A percentile compares a stretch with the other conserved stretches of the same genome.
Conservation (phyloP, 2,888 invertebrate species). For the Ligdia adustata region DNA sequence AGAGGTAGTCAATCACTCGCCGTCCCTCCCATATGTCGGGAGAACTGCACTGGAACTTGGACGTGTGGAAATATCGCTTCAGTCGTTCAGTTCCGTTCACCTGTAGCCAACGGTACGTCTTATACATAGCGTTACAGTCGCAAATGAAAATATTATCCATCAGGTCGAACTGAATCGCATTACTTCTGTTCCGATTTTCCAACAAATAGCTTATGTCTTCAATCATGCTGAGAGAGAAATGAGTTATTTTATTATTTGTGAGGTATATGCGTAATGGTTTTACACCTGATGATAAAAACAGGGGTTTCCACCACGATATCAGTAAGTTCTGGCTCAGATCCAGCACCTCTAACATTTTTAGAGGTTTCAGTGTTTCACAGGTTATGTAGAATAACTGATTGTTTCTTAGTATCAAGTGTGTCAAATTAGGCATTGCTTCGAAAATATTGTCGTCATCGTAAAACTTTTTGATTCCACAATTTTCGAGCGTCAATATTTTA, state of each 20-base stretch:
- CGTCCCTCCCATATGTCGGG: constrained; percentile 75
- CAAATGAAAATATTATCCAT: constrained; percentile 82
- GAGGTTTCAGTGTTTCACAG: constrained; percentile 66
- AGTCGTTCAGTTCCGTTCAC: constrained; percentile 59
- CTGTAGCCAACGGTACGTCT: constrained; percentile 69
- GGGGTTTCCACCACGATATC: constrained; percentile 77
- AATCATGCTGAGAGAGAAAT: constrained; percentile 82
- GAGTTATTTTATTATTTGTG: constrained; percentile 82
- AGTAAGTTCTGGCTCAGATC: constrained; percentile 81
- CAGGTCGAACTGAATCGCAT: constrained; percentile 65
- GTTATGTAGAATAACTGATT: constrained; percentile 75
- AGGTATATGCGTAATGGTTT: constrained; percentile 65
- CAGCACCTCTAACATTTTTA: constrained; percentile 69
- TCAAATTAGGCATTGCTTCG: constrained; percentile 74
- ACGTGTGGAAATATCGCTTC: constrained; percentile 60
- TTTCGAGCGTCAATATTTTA: constrained; percentile 73
- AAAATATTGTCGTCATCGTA: constrained; percentile 76
- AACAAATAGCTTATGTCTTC: constrained; percentile 78
- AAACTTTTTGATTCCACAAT: constrained; percentile 75
- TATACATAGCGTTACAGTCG: constrained; percentile 76
- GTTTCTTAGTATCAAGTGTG: constrained; percentile 74
- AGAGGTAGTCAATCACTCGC: constrained; percentile 67
- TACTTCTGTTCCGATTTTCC: constrained; percentile 53
- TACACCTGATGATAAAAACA: constrained; percentile 74
- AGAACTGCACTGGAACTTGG: constrained; percentile 69